Percentiles rank a stretch among this genome's conserved stretches.
Evolutionary conservation across 2,888 invertebrate genomes (phyloP).

Genomic region (Stegana nigrithorax): DNA sequence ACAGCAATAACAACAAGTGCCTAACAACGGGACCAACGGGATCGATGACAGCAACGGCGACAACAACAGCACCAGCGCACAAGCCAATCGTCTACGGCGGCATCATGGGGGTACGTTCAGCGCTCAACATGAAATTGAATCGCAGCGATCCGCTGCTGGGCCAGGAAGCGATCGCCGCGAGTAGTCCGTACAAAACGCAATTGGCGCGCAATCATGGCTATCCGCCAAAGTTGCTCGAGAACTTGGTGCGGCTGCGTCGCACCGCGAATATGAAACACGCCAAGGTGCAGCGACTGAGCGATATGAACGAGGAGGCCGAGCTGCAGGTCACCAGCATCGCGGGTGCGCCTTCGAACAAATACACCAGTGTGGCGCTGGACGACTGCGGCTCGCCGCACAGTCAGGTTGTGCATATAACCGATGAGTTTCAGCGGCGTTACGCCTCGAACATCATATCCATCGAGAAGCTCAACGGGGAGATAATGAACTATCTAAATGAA

Average conservation of each 20-base stretch:
- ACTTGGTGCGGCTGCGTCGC: conserved; percentile 88
- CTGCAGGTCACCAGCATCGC: conserved; percentile 71
- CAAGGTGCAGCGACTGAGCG: conserved; percentile 82
- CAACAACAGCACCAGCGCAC: conserved; percentile 71
- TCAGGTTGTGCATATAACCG: conserved; percentile 69
- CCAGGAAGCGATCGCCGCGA: conserved; percentile 59
- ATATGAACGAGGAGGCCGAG: conserved; percentile 92
- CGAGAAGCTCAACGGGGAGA: conserved; percentile 89
- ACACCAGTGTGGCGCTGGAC: background rate
- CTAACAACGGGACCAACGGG: too few species aligned
- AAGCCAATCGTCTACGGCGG: conserved; percentile 69
- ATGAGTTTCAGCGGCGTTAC: conserved; percentile 92
- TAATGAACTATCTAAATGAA: conserved; percentile 86
- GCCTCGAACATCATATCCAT: conserved; percentile 88
- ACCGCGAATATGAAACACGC: conserved; percentile 84
- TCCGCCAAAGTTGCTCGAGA: conserved; percentile 85
- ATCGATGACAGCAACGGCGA: conserved; percentile 5
- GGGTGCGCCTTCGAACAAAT: conserved; percentile 52
- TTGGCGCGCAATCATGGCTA: conserved; percentile 77
- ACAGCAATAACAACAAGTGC: background rate
- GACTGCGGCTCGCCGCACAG: conserved; percentile 21
- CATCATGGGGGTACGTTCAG: conserved; percentile 44
- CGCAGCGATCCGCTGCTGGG: conserved; percentile 81
- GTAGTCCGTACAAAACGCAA: conserved; percentile 69
- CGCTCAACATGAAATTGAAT: conserved; percentile 61